Conservation (phyloP, 2,888 invertebrate genomes). For the Listrodromus nycthemerus region DNA sequence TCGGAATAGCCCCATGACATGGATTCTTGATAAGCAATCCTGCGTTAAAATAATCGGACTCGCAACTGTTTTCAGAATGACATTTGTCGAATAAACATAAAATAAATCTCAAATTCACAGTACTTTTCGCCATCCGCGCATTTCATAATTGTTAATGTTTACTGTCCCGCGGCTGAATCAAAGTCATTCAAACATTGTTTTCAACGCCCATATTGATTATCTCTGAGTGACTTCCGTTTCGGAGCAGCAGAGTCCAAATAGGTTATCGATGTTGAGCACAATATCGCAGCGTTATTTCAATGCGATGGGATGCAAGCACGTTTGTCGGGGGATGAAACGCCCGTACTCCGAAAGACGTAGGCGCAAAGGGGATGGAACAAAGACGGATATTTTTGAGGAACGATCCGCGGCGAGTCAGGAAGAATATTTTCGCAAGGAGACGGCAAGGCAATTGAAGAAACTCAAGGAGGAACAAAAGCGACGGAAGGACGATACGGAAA, state of each 20-base stretch:
- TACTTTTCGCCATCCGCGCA: background rate
- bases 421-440: slow-evolving; percentile 79
- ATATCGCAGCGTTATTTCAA: slow-evolving; percentile 45
- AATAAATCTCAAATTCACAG: slow-evolving; percentile 5
- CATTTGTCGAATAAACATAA: background rate
- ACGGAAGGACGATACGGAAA: slow-evolving; percentile 26
- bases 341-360: slow-evolving; percentile 75
- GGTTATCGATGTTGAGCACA: slow-evolving; percentile 50
- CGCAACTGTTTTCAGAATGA: slow-evolving; percentile 5
- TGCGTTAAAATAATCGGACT: slow-evolving; percentile 34
- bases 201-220: slow-evolving; percentile 6
- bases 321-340: slow-evolving; percentile 42
- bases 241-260: background rate
- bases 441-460: slow-evolving; percentile 75
- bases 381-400: slow-evolving; percentile 79
- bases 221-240: background rate
- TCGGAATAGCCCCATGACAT: slow-evolving; percentile 75
- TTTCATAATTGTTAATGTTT: background rate
- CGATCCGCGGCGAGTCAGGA: slow-evolving; percentile 78
- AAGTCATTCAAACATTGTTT: background rate
- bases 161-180: background rate
- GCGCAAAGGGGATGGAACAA: slow-evolving; percentile 78
- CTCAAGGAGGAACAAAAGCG: slow-evolving; percentile 61
- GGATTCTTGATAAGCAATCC: slow-evolving; percentile 71
- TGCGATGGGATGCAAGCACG: slow-evolving; percentile 17